phyloP scores from a whole-genome alignment of 92 coral and sea anemone species.

The Umimayanthus kanabou region DNA sequence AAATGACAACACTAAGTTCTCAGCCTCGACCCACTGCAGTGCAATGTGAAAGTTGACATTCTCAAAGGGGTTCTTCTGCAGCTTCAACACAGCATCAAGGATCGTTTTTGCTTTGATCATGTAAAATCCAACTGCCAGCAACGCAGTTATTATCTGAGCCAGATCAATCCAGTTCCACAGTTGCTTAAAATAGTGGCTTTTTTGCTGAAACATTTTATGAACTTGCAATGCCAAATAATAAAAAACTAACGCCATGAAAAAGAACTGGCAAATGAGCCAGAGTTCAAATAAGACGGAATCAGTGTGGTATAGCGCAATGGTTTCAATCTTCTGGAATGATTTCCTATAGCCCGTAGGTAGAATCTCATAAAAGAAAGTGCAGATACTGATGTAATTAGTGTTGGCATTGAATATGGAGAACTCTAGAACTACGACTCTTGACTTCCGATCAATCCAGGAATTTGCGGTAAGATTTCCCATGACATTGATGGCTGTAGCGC shows the following conservation, averaged over 20 bases:
- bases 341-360: conserved; percentile 65
- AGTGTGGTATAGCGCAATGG: conserved; percentile 61
- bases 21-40: conserved; percentile 61
- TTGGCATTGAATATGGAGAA: conserved; percentile 73
- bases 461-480: conserved; percentile 32
- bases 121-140: conserved; percentile 59
- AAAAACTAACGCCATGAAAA: conserved; percentile 28
- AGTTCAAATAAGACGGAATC: conserved; percentile 65
- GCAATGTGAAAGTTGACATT: conserved; percentile 68
- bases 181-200: conserved; percentile 39
- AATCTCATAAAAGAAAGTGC: conserved; percentile 65
- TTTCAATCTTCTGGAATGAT: conserved; percentile 61
- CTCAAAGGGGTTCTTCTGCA: conserved; percentile 66
- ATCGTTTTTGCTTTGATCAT: conserved; percentile 69
- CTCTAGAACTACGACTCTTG: conserved; percentile 75
- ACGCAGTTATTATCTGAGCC: conserved; percentile 52
- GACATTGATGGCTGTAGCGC: conserved; percentile 23
- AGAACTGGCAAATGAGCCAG: conserved; percentile 71
- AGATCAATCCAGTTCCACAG: conserved; percentile 74
- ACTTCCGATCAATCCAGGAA: conserved; percentile 68
- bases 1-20: conserved; percentile 60
- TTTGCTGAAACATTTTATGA: conserved; percentile 8
- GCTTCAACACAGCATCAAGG: conserved; percentile 55
- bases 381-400: conserved; percentile 69
- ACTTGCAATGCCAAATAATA: conserved; percentile 20